Evolutionary conservation across 2,797 vertebrate species (phyloP), one percentile per base, ranked within the genome.

Genomic region (Orientallactaga sibirica): DNA sequence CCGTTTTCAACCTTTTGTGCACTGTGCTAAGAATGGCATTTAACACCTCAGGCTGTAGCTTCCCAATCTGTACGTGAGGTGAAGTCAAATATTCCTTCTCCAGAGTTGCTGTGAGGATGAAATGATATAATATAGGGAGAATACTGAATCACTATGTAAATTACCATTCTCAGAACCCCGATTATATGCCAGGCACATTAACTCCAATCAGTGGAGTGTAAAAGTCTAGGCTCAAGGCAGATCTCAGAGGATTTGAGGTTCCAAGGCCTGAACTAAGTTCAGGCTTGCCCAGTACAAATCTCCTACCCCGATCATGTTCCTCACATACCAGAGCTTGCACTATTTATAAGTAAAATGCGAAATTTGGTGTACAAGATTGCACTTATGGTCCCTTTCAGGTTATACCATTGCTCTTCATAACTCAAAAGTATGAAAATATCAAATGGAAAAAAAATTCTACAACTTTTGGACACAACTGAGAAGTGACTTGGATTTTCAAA

Each of bases 311-410:
- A 48, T 20, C 2, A 0, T 75, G 27, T 48, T 58, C 52, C 25
- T 66, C 78, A 58, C 16, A 37, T 37, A 76, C 33, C 58, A 64
- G 25, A 25, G 37, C 5, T 81, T 76, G 85, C 41, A n/a, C 43
- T 67, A 18, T 68, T 71, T 33, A 71, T 61, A 55, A n/a, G 52
- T 62, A 90, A 88, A 93, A 86, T 52, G 67, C 77, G 66, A 92
- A 92, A 33, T 76, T 16, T 82, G 88, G 41, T 86, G 6, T 29
- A 88, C 52, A 79, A n/a, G 27, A 79, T 37, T 33, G 15, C 20
- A 55, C 62, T 70, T 64, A 73, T 3, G 22, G 33, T 37, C 27
- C n/a, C n/a, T 18, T 43, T 29, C 55, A 71, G 20, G 25, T 88
- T 76, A 76, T 86, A 55, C 29, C 3, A 88, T 3, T 71, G 68